phyloP scores from a whole-genome alignment of 2,888 invertebrate genomes.

The Thecocarcelia acutangulata region DNA sequence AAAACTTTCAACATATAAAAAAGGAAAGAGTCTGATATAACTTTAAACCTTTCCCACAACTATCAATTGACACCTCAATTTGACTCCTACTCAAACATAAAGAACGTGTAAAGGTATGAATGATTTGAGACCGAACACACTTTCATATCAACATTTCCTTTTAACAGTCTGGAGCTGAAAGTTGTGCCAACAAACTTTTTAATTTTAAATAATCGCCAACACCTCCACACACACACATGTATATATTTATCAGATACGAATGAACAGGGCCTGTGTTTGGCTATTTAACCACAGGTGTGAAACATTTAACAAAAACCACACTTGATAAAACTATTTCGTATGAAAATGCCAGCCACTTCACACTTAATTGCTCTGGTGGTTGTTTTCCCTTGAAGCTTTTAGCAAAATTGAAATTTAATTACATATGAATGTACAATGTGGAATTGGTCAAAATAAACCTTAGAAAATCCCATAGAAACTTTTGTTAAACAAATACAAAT shows the following conservation, averaged over 20 bases:
- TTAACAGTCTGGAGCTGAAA: background rate
- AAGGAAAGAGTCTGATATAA: too few species aligned
- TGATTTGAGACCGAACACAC: background rate
- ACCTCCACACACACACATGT: background rate
- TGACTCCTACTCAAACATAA: too few species aligned
- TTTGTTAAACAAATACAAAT: constrained; percentile 19
- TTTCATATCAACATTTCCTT: background rate
- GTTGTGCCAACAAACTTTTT: background rate
- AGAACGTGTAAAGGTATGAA: too few species aligned
- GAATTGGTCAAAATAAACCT: background rate
- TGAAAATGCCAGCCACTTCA: background rate
- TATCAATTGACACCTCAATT: too few species aligned
- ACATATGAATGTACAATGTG: too few species aligned
- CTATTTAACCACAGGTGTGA: background rate
- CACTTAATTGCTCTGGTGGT: background rate
- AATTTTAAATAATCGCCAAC: background rate
- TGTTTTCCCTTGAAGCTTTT: constrained; percentile 3
- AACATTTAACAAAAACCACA: constrained; percentile 7
- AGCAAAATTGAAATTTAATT: background rate
- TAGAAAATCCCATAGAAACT: background rate
- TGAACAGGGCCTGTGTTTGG: background rate
- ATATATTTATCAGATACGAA: background rate
- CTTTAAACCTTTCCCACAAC: too few species aligned
- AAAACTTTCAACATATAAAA: too few species aligned
- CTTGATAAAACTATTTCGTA: background rate